Percentiles rank a stretch among this genome's conserved stretches.
These are phyloP conservation scores for Hycleus cichorii DNA, from an alignment of 1,140 invertebrate genomes.

Conservation along the genomic window DNA sequence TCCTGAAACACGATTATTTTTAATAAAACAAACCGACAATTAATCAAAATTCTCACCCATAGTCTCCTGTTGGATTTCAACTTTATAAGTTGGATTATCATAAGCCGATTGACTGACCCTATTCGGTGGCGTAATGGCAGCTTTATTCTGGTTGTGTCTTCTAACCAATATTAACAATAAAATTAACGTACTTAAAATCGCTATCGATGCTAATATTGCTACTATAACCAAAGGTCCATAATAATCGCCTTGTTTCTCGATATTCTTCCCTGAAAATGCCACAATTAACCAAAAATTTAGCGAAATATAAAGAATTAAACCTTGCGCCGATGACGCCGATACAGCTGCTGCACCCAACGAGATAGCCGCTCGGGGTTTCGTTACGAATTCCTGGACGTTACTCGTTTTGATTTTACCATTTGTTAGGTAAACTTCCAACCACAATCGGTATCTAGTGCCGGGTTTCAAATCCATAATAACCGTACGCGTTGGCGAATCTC, in stretches of 20 bases:
- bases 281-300: slow-evolving; percentile 51
- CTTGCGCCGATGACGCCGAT: slow-evolving; percentile 40
- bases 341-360: slow-evolving; percentile 42
- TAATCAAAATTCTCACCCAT: slow-evolving; percentile 53
- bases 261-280: slow-evolving; percentile 40
- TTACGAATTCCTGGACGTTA: slow-evolving; percentile 81
- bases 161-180: slow-evolving; percentile 71
- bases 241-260: slow-evolving; percentile 60
- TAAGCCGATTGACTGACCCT: slow-evolving; percentile 73
- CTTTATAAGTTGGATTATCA: slow-evolving; percentile 91
- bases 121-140: slow-evolving; percentile 57
- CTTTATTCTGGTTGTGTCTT: slow-evolving; percentile 59
- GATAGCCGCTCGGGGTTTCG: slow-evolving; percentile 61
- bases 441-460: slow-evolving; percentile 72
- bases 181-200: slow-evolving; percentile 70
- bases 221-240: slow-evolving; percentile 81
- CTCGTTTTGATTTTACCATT: slow-evolving; percentile 84
- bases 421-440: slow-evolving; percentile 80
- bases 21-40: no score
- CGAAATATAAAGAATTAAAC: slow-evolving; percentile 24
- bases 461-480: slow-evolving; percentile 67
- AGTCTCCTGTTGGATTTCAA: slow-evolving; percentile 83
- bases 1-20: slow-evolving; percentile 17
- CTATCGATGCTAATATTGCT: slow-evolving; percentile 76
- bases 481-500: slow-evolving; percentile 64